phyloP scores from a whole-genome alignment of 2,888 invertebrate species.

The Camptogramma bilineatum region DNA sequence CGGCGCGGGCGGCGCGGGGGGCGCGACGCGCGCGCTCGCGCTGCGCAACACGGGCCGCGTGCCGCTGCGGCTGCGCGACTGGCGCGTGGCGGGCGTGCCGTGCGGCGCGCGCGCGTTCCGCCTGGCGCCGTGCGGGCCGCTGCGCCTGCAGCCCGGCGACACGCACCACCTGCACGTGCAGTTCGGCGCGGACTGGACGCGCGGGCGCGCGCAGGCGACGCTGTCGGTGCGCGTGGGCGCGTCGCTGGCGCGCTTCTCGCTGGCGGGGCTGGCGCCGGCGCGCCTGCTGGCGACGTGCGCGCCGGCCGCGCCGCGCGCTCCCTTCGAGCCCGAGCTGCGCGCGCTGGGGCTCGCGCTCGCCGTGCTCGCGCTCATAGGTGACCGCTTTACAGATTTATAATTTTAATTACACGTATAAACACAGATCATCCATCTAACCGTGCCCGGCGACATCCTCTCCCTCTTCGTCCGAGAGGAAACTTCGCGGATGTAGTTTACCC shows the following conservation, averaged over 20 bases:
- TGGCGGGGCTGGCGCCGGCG: constrained; percentile 54
- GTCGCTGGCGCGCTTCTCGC: constrained; percentile 49
- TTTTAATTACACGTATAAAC: too few species aligned
- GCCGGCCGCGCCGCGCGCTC: constrained; percentile 72
- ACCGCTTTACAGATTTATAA: too few species aligned
- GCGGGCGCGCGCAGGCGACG: constrained; percentile 52
- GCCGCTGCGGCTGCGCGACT: constrained; percentile 88
- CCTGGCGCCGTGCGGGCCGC: constrained; percentile 62
- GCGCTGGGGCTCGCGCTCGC: constrained; percentile 76
- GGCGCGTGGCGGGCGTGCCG: constrained; percentile 66
- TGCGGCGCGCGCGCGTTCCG: constrained; percentile 59
- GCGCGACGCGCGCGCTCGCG: constrained; percentile 84
- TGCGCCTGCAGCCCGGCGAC: constrained; percentile 62
- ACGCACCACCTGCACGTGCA: constrained; percentile 60
- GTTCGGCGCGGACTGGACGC: constrained; percentile 63
- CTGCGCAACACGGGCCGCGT: constrained; percentile 95
- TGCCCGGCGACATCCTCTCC: too few species aligned
- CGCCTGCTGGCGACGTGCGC: constrained; percentile 53
- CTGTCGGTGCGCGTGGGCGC: constrained; percentile 52
- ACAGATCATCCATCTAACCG: too few species aligned
- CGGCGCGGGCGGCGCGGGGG: constrained; percentile 86
- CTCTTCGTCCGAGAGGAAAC: too few species aligned
- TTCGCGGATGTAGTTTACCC: too few species aligned
- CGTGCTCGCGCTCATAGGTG: constrained; percentile 66
- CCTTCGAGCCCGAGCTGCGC: constrained; percentile 82